phyloP scores from a whole-genome alignment of 2,113 vertebrate species.

The Leptodactylus fuscus region DNA sequence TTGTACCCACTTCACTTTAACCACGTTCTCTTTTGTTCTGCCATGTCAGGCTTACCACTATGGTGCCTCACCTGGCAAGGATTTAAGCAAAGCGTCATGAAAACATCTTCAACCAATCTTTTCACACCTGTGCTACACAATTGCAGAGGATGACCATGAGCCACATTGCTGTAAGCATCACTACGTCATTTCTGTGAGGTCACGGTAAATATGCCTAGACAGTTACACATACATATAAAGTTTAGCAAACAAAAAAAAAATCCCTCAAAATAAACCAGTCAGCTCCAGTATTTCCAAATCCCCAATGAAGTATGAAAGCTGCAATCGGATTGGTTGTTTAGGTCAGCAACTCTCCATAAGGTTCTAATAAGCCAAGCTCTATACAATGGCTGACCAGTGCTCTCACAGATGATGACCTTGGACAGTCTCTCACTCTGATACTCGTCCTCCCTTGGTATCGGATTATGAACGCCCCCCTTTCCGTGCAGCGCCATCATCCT shows the following conservation, averaged over 20 bases:
- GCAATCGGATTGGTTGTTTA: not conserved
- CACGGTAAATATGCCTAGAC: too few species aligned
- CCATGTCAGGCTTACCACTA: too few species aligned
- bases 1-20: too few species aligned
- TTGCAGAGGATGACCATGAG: too few species aligned
- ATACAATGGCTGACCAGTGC: not conserved
- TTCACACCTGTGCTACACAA: too few species aligned
- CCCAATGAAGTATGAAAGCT: not conserved
- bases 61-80: too few species aligned
- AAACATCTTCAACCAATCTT: too few species aligned
- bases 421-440: slow-evolving; percentile 51
- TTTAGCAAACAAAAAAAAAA: not conserved
- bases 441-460: accelerated
- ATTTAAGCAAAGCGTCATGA: too few species aligned
- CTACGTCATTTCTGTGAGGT: too few species aligned
- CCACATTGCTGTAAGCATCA: too few species aligned
- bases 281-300: not conserved
- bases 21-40: too few species aligned
- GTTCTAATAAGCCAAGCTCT: too few species aligned
- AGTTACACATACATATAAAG: not conserved
- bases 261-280: not conserved
- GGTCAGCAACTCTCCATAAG: not conserved
- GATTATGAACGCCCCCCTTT: not conserved
- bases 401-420: slow-evolving; percentile 61
- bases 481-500: not conserved